A percentile compares a stretch with the other conserved stretches of the same genome.
These are phyloP conservation scores for Oxygymnocypris stewartii DNA, from an alignment of 2,113 vertebrate species.

Conservation along the genomic window DNA sequence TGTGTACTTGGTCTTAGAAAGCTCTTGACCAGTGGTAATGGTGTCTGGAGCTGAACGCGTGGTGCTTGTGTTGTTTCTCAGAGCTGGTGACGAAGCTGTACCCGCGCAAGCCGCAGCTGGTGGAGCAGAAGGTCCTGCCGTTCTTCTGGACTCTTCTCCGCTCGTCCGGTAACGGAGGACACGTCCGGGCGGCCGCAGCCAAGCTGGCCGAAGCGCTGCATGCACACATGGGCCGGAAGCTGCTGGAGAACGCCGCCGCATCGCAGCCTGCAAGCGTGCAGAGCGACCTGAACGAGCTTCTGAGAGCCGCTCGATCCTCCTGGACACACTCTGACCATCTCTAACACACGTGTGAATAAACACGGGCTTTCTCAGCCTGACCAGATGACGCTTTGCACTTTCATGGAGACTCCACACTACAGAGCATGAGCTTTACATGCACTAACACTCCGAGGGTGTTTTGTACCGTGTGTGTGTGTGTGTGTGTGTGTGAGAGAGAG, in stretches of 20 bases:
- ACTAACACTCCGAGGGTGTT: slow-evolving; percentile 71
- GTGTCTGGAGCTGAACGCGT: background rate
- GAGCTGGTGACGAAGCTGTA: slow-evolving; percentile 85
- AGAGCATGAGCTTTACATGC: slow-evolving; percentile 72
- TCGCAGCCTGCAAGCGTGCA: slow-evolving; percentile 76
- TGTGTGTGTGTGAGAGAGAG: background rate
- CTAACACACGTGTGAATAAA: no score
- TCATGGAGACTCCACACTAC: slow-evolving; percentile 31
- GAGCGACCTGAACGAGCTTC: slow-evolving; percentile 80
- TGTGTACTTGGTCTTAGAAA: no score
- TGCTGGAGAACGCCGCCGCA: slow-evolving; percentile 76
- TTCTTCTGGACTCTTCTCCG: slow-evolving; percentile 90
- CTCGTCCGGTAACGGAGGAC: slow-evolving; percentile 77
- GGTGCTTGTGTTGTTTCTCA: slow-evolving; percentile 54
- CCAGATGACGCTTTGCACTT: slow-evolving; percentile 73
- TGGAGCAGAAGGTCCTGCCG: slow-evolving; percentile 85
- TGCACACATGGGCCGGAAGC: slow-evolving; percentile 81
- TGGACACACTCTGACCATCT: slow-evolving; percentile 63
- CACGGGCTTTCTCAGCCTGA: background rate
- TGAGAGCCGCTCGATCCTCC: slow-evolving; percentile 68
- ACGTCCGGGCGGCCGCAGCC: slow-evolving; percentile 78
- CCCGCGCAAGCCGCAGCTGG: slow-evolving; percentile 83
- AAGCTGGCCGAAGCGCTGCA: slow-evolving; percentile 82
- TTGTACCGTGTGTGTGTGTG: slow-evolving; percentile 55
- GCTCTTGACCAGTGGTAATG: no score